These are phyloP conservation scores for Caenorhabditis sp. DNA, from an alignment of 2,888 invertebrate species.

Conservation along the genomic window DNA sequence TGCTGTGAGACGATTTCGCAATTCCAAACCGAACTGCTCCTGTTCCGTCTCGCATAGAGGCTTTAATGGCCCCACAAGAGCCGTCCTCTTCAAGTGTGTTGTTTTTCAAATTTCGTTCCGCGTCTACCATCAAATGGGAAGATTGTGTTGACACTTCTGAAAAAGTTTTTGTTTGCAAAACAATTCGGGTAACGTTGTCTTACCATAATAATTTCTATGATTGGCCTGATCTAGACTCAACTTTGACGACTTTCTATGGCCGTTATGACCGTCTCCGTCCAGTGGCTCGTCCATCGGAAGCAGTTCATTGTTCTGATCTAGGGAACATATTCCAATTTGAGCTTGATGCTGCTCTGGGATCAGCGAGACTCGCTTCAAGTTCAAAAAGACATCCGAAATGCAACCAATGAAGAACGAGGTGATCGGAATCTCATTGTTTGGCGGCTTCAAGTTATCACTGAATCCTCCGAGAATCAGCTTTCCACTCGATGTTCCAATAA, in stretches of 20 bases:
- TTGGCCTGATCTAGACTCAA: slow-evolving; percentile 57
- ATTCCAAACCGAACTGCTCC: slow-evolving; percentile 68
- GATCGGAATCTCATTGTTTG: slow-evolving; percentile 79
- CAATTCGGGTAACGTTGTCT: neutral
- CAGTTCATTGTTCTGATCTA: slow-evolving; percentile 52
- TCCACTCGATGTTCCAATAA: slow-evolving; percentile 71
- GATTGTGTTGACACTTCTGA: slow-evolving; percentile 48
- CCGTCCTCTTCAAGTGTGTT: slow-evolving; percentile 5
- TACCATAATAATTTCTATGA: slow-evolving; percentile 65
- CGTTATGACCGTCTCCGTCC: slow-evolving; percentile 65
- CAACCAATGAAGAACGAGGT: slow-evolving; percentile 83
- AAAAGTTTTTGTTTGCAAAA: neutral
- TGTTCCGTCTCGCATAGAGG: slow-evolving; percentile 25
- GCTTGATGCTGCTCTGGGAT: slow-evolving; percentile 79
- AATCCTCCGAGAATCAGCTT: slow-evolving; percentile 80
- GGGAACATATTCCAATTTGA: slow-evolving; percentile 77
- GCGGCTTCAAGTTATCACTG: slow-evolving; percentile 70
- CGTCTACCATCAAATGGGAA: slow-evolving; percentile 28
- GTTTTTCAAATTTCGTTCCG: neutral
- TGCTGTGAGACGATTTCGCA: slow-evolving; percentile 72
- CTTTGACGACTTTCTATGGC: slow-evolving; percentile 60
- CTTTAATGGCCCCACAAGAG: slow-evolving; percentile 18
- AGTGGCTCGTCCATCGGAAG: slow-evolving; percentile 61
- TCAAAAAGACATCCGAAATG: slow-evolving; percentile 84
- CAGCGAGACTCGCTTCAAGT: slow-evolving; percentile 73